Percentiles rank a stretch among this genome's conserved stretches.
These are phyloP conservation scores for Pluvianellus socialis DNA, from an alignment of 2,113 vertebrate species.

Conservation along the genomic window DNA sequence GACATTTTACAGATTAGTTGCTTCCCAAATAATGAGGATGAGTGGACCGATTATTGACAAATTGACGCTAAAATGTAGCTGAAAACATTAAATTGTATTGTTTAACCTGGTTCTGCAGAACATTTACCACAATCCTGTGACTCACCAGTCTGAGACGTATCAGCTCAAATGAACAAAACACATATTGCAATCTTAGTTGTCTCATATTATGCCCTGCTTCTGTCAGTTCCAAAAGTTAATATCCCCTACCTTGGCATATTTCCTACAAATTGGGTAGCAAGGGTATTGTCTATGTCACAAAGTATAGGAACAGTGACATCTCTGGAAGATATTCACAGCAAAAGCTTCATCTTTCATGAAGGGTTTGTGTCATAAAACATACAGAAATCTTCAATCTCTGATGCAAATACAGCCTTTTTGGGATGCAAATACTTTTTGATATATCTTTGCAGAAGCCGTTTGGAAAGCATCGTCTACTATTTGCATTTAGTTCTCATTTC, in stretches of 20 bases:
- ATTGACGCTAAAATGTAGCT: not conserved
- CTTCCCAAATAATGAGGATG: not conserved
- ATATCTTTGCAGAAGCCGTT: not conserved
- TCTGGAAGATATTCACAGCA: not conserved
- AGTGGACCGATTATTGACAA: not conserved
- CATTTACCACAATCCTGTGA: not conserved
- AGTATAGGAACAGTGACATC: not conserved
- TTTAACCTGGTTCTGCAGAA: not conserved
- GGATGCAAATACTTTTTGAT: not conserved
- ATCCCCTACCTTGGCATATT: accelerated
- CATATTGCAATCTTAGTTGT: not conserved
- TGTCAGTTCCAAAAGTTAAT: not conserved
- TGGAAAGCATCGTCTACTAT: not conserved
- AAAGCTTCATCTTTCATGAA: not conserved
- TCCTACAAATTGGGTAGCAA: not conserved
- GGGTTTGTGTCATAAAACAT: not conserved
- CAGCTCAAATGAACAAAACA: not conserved
- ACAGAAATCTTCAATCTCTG: not conserved
- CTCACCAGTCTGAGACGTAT: not conserved
- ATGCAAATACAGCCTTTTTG: not conserved
- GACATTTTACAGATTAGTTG: accelerated
- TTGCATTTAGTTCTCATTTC: not conserved
- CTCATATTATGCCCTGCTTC: not conserved
- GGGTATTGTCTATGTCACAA: not conserved
- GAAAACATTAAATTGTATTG: not conserved